phyloP scores from a whole-genome alignment of 2,888 invertebrate genomes.

The Leucoma salicis region DNA sequence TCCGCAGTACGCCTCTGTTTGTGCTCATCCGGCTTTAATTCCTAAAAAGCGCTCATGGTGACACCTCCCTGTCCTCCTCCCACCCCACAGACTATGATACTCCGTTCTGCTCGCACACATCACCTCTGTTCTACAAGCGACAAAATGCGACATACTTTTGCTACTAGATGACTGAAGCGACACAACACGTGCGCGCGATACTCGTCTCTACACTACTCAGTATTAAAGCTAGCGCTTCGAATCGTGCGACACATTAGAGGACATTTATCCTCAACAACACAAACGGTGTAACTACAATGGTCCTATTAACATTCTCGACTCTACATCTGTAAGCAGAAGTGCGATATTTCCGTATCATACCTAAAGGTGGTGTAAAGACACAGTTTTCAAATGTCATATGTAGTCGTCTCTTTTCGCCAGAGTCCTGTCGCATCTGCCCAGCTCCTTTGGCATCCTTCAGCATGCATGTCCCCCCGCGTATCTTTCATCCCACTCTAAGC shows the following conservation, averaged over 20 bases:
- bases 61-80: slow-evolving; percentile 75
- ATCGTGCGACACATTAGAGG: slow-evolving; percentile 79
- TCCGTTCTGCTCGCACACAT: slow-evolving; percentile 66
- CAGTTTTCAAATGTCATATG: slow-evolving; percentile 82
- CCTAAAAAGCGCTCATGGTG: slow-evolving; percentile 76
- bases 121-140: slow-evolving; percentile 60
- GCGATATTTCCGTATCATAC: slow-evolving; percentile 25
- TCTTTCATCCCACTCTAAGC: slow-evolving; percentile 77
- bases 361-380: slow-evolving; percentile 74
- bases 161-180: slow-evolving; percentile 60
- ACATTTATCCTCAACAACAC: slow-evolving; percentile 48
- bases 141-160: slow-evolving; percentile 70
- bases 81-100: slow-evolving; percentile 47
- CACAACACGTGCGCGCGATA: slow-evolving; percentile 48
- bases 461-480: slow-evolving; percentile 72
- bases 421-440: slow-evolving; percentile 80
- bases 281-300: slow-evolving; percentile 46
- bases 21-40: slow-evolving; percentile 65
- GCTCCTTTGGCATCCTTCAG: slow-evolving; percentile 80
- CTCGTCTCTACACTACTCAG: slow-evolving; percentile 53
- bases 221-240: slow-evolving; percentile 66
- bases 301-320: slow-evolving; percentile 33
- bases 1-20: slow-evolving; percentile 58
- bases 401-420: slow-evolving; percentile 81
- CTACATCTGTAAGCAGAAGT: slow-evolving; percentile 11